Base-by-base conservation (phyloP, 35 echinoderm and acorn worm species). In the Holothuria glaberrima region DNA sequence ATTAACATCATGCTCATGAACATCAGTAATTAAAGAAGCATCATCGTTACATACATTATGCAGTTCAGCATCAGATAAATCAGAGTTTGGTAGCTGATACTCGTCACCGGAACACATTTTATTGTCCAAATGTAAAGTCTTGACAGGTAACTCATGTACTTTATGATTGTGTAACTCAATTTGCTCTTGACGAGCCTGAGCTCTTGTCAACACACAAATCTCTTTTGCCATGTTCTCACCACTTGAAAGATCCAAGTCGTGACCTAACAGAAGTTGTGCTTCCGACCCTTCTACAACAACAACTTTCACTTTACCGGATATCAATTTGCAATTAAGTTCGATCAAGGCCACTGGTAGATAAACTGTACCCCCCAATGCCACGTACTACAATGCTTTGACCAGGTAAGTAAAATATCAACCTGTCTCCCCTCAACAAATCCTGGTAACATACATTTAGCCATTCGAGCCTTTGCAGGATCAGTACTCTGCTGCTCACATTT, bases 161-260 rank as follows among this genome's bases (percentile, higher is more conserved):
- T 86, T 30, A 64, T 67, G 7, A 36, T 64, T 22, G 41, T 2
- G 10, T 14, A 68, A 33, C 5, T 86, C 83, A 64, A 41, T 41
- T 41, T 36, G 30, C 30, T 86, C 83, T 86, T 22, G 31, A 36
- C 18, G 1, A 24, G 30, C 83, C 59, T 86, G 32, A n/a, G 57
- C 83, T 66, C 29, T 13, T 66, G 32, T 68, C 20, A 69, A 3
- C 13, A 86, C 33, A 86, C 57, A 86, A 9, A 86, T 63, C n/a
- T 86, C 83, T 66, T 86, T 68, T 10, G 83, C 13, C 60, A 86
- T 68, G 18, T 66, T 27, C 9, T 86, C 31, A 4, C 83, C 31
- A 66, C 62, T 5, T 24, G 28, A 68, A 0, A 67, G 9, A 86
- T 86, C 83, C 44, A 68, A 86, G 36, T 68, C 83, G 68, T 86